These are phyloP conservation scores for Drosophila neotestacea DNA, from an alignment of 2,888 invertebrate genomes.

Conservation along the genomic window DNA sequence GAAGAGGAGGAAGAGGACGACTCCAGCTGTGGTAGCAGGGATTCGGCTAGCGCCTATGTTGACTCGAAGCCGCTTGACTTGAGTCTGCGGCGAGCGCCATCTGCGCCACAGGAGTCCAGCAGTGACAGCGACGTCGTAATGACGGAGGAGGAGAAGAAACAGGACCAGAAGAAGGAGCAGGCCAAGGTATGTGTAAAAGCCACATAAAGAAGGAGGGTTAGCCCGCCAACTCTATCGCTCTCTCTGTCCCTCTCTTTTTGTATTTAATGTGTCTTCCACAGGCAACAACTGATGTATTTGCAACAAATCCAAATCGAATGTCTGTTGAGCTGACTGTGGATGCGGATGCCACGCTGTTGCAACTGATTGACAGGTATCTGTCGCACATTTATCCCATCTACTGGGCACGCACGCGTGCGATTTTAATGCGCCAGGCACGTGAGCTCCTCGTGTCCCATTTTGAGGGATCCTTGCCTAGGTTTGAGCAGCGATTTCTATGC, in stretches of 20 bases:
- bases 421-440: conserved; percentile 89
- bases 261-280: conserved; percentile 39
- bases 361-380: conserved; percentile 88
- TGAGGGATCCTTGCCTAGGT: conserved; percentile 88
- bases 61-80: conserved; percentile 67
- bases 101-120: conserved; percentile 54
- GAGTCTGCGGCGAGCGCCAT: conserved; percentile 53
- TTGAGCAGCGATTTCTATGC: conserved; percentile 88
- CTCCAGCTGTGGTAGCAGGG: conserved; percentile 59
- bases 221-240: conserved; percentile 31
- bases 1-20: conserved; percentile 38
- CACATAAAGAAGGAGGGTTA: conserved; percentile 20
- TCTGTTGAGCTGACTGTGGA: conserved; percentile 3
- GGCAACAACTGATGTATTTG: conserved; percentile 11
- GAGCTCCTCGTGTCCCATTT: conserved; percentile 89
- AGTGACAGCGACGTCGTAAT: conserved; percentile 23
- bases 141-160: conserved; percentile 1
- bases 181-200: conserved; percentile 14
- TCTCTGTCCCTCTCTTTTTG: not conserved
- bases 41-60: conserved; percentile 56
- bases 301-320: conserved; percentile 19
- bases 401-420: conserved; percentile 86
- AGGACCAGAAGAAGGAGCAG: not conserved
- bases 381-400: conserved; percentile 88
- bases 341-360: conserved; percentile 61